phyloP scores from a whole-genome alignment of 2,113 vertebrate genomes.

The Vulpes ferrilata region DNA sequence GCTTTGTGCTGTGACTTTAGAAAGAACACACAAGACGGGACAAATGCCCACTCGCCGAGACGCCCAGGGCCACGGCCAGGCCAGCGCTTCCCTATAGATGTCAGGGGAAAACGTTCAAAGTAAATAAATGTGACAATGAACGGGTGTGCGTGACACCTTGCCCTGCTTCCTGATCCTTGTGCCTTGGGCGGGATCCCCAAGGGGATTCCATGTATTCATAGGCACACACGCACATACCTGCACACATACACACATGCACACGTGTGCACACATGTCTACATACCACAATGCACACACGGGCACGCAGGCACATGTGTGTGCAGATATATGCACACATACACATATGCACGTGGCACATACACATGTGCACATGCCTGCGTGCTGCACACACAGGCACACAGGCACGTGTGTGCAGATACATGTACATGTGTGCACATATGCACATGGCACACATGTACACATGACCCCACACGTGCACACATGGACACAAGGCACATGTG shows the following conservation, averaged over 20 bases:
- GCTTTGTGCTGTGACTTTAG: background rate
- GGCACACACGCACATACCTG: background rate
- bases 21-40: background rate
- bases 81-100: background rate
- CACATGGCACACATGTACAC: no score
- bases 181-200: background rate
- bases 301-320: no score
- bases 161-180: background rate
- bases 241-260: no score
- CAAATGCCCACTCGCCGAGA: background rate
- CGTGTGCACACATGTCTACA: background rate
- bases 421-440: rapidly evolving
- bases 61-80: background rate
- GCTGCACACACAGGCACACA: no score
- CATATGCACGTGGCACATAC: background rate
- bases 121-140: background rate
- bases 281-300: no score
- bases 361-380: no score
- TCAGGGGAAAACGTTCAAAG: background rate
- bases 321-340: no score
- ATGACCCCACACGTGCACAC: background rate
- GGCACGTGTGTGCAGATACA: no score
- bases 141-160: rapidly evolving
- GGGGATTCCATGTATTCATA: background rate
- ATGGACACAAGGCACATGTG: background rate